A percentile compares a stretch with the other conserved stretches of the same genome.
Evolutionary conservation across 1,140 invertebrate species (phyloP).

Genomic region (Latrodectus geometricus): DNA sequence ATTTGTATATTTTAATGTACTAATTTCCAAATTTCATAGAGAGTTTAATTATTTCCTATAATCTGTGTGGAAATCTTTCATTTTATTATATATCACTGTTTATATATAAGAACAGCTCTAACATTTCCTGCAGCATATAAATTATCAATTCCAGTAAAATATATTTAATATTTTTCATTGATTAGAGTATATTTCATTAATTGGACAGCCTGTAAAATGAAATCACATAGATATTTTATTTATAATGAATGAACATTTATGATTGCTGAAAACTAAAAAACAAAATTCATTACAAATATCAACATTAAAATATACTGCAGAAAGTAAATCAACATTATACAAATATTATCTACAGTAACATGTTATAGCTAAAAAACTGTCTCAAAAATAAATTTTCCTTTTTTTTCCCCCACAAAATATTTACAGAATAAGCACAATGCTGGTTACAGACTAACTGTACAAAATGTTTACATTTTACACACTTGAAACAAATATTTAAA

Average conservation of each 20-base stretch:
- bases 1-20: too few species aligned
- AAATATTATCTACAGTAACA: conserved; percentile 58
- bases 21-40: too few species aligned
- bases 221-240: neutral
- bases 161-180: too few species aligned
- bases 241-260: conserved; percentile 53
- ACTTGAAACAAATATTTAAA: conserved; percentile 2
- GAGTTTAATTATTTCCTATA: too few species aligned
- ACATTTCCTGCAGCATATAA: too few species aligned
- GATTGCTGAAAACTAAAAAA: conserved; percentile 54
- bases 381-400: conserved; percentile 61
- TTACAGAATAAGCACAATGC: conserved; percentile 58
- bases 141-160: too few species aligned
- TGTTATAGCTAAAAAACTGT: conserved; percentile 58
- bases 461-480: conserved; percentile 37
- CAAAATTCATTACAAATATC: conserved; percentile 51
- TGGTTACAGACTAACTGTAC: conserved; percentile 55
- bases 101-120: too few species aligned
- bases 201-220: too few species aligned
- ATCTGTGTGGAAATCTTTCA: too few species aligned
- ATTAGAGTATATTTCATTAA: too few species aligned
- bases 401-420: conserved; percentile 45
- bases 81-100: too few species aligned
- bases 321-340: conserved; percentile 60
- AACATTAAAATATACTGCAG: conserved; percentile 55